phyloP scores from a whole-genome alignment of 2,888 invertebrate species.

The Orthonevra nobilis region DNA sequence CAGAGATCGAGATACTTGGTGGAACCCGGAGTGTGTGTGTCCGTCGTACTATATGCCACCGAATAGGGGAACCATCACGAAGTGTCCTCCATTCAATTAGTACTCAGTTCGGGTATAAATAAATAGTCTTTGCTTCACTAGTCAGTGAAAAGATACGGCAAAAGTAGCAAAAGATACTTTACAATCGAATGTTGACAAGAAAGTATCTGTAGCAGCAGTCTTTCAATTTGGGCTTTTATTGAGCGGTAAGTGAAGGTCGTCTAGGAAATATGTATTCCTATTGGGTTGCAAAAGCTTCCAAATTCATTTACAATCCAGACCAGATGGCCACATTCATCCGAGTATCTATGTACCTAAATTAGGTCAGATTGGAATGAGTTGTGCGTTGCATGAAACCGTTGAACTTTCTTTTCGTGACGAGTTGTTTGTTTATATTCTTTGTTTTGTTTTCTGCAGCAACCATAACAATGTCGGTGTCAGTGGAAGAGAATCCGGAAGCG shows the following conservation, averaged over 20 bases:
- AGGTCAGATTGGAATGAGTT: slow-evolving; percentile 9
- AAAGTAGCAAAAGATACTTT: not conserved
- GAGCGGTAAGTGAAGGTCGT: slow-evolving; percentile 43
- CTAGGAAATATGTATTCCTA: not conserved
- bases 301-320: not conserved
- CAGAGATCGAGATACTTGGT: too few species aligned
- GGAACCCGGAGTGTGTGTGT: not conserved
- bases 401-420: slow-evolving; percentile 52
- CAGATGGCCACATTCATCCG: not conserved
- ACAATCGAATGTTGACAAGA: not conserved
- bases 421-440: slow-evolving; percentile 28
- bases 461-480: slow-evolving; percentile 6
- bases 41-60: not conserved
- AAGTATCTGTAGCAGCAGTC: too few species aligned
- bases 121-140: not conserved
- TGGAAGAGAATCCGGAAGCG: slow-evolving; percentile 71
- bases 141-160: not conserved
- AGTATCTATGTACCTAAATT: not conserved
- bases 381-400: slow-evolving; percentile 10
- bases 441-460: slow-evolving; percentile 5
- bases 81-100: not conserved
- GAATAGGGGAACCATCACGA: not conserved
- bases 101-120: too few species aligned
- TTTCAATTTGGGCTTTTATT: too few species aligned
- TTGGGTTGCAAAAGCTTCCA: slow-evolving; percentile 7